phyloP scores from a whole-genome alignment of 92 coral and sea anemone species.

The Zoanthus gigantus region DNA sequence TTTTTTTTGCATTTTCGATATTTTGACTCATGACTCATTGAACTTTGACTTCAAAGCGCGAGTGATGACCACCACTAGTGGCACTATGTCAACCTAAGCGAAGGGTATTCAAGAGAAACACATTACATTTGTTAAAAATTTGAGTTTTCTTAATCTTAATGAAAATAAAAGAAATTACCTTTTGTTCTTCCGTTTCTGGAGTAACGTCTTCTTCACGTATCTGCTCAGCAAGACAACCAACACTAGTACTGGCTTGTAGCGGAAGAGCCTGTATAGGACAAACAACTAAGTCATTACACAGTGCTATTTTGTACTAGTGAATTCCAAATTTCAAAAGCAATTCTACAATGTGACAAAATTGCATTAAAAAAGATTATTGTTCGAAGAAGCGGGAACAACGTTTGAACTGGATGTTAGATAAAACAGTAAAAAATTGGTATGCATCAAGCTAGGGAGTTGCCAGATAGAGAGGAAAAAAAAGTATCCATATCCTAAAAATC shows the following conservation, averaged over 20 bases:
- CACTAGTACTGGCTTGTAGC: conserved; percentile 19
- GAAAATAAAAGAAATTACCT: background rate
- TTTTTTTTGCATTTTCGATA: too few species aligned
- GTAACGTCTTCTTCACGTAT: conserved; percentile 24
- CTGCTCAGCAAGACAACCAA: conserved; percentile 7
- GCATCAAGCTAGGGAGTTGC: too few species aligned
- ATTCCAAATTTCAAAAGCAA: background rate
- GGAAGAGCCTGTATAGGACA: conserved; percentile 25
- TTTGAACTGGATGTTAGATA: too few species aligned
- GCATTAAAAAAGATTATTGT: too few species aligned
- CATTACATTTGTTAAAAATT: background rate
- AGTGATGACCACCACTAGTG: too few species aligned
- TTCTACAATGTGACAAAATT: background rate
- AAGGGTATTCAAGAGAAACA: too few species aligned
- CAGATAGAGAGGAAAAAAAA: too few species aligned
- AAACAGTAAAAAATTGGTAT: too few species aligned
- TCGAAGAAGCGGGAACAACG: too few species aligned
- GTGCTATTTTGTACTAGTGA: background rate
- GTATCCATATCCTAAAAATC: too few species aligned
- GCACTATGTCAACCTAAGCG: background rate
- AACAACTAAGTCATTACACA: background rate
- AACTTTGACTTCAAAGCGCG: too few species aligned
- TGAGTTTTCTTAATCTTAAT: background rate
- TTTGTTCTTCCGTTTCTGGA: conserved; percentile 46
- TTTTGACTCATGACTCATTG: too few species aligned